Evolutionary conservation across 2,797 vertebrate genomes (phyloP), one percentile per base, ranked within the genome.

Genomic region (Sebastes flavidus): DNA sequence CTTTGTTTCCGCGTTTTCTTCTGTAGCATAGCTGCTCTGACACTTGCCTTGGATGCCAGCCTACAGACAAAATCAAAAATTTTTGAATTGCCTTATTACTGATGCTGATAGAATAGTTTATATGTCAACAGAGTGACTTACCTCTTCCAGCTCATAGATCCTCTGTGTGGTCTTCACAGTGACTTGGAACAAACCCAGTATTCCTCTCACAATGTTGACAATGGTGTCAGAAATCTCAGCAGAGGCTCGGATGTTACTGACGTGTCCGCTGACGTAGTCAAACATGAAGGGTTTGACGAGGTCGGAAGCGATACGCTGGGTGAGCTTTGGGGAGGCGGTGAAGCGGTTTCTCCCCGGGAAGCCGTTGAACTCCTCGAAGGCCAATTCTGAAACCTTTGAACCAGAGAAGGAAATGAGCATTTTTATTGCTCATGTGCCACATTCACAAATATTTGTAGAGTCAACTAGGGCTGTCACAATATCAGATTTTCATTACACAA

Each of bases 201-300:
- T 92, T 54, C 96, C 97, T 92, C 90, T 96, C 52, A 95, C 86
- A 8, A 97, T 90, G 92, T 98, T 98, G 65, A 96, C 93, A 8
- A 95, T 89, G 0, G 75, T 88, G 9, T 93, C 88, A 0, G 95
- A 85, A 25, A 94, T 72, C 14, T 94, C 96, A 36, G 93, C 77
- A 14, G 95, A 54, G n/a, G 95, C 93, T n/a, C 55, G 93, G 75
- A 97, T 96, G 65, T 91, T 87, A 30, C 86, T 86, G 30, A 96
- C 13, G 1, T 94, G 94, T 72, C 97, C 97, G 2, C 86, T 83
- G 16, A 25, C 62, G 34, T 97, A 97, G 59, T 96, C 95, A 81
- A 99, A 98, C 83, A 90, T 93, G 82, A 98, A 93, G n/a, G 94
- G 92, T 81, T 95, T 95, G 86, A 75, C 82, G n/a, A 98, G 92